A percentile compares a stretch with the other conserved stretches of the same genome.
These are phyloP conservation scores for Aphodius sticticus DNA, from an alignment of 2,888 invertebrate species.

Conservation along the genomic window DNA sequence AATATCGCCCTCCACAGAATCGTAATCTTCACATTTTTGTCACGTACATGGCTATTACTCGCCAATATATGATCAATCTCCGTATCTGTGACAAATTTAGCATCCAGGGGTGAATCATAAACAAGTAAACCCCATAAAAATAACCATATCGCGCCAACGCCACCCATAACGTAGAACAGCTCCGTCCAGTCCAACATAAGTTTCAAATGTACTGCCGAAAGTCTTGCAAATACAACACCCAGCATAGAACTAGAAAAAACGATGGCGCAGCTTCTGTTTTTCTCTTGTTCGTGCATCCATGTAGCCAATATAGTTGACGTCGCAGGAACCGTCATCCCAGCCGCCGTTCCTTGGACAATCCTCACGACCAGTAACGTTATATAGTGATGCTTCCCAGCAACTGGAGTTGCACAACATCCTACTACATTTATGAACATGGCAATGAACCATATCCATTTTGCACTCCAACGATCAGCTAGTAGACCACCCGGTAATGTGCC, in stretches of 20 bases:
- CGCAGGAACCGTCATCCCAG: conserved; percentile 10
- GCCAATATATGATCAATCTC: conserved; percentile 6
- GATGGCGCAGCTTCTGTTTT: neutral
- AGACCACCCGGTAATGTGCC: neutral
- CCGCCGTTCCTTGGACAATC: conserved; percentile 6
- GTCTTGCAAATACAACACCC: neutral
- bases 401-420: neutral
- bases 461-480: conserved; percentile 6
- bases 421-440: conserved; percentile 10
- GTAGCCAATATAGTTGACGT: conserved; percentile 14
- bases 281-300: conserved; percentile 8
- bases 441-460: conserved; percentile 19
- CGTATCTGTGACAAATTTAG: neutral
- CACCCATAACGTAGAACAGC: conserved; percentile 81
- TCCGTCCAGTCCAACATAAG: conserved; percentile 73
- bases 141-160: conserved; percentile 75
- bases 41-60: neutral
- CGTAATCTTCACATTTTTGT: neutral
- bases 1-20: conserved; percentile 9
- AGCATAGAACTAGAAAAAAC: conserved; percentile 5
- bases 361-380: neutral
- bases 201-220: neutral
- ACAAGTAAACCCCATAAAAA: conserved; percentile 71
- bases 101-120: conserved; percentile 68
- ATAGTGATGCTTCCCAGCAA: neutral